phyloP scores from a whole-genome alignment of 2,888 invertebrate species.

The Rotaria socialis region DNA sequence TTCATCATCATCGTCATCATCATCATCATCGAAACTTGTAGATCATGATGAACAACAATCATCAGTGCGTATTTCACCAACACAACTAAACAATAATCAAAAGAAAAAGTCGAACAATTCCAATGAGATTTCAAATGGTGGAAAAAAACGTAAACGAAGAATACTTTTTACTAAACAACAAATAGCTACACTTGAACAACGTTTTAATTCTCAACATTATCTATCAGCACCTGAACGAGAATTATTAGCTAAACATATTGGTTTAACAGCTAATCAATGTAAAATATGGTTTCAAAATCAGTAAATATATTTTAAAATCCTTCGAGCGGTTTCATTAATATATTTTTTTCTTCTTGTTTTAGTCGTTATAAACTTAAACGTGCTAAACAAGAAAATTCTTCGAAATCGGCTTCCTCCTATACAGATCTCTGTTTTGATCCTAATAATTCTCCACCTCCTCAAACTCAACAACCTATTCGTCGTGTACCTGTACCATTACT shows the following conservation, averaged over 20 bases:
- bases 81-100: neutral
- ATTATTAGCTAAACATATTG: conserved; percentile 40
- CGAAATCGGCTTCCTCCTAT: neutral
- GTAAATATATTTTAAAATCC: neutral
- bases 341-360: neutral
- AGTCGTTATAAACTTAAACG: conserved; percentile 56
- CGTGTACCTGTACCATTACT: conserved; percentile 31
- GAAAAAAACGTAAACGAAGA: conserved; percentile 44
- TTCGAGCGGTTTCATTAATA: no score
- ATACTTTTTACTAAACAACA: conserved; percentile 46
- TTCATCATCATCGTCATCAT: neutral
- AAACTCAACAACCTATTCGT: neutral
- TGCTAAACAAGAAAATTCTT: conserved; percentile 47
- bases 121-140: neutral
- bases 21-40: neutral
- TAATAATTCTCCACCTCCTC: neutral
- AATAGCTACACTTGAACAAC: conserved; percentile 41
- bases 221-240: conserved; percentile 45
- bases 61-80: neutral
- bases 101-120: neutral
- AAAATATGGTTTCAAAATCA: conserved; percentile 47
- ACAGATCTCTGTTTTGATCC: conserved; percentile 36
- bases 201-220: conserved; percentile 43
- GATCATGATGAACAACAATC: neutral
- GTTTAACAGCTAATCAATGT: conserved; percentile 43